Base-by-base conservation (phyloP, 1,140 invertebrate species). In the Leptinotarsa undecemlineata region DNA sequence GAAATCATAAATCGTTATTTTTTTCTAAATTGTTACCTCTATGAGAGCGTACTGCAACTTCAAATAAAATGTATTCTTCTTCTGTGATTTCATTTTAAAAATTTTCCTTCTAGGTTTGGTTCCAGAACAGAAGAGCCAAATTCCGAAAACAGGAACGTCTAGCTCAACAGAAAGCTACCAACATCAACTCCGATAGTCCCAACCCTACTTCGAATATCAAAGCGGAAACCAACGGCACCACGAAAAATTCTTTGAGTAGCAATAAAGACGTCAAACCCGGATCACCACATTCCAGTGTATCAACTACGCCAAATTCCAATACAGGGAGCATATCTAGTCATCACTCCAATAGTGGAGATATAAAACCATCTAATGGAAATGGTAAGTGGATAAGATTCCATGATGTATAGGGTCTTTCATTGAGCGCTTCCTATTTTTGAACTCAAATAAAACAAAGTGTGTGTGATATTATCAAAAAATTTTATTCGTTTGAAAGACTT, bases 41-140 rank as follows among this genome's bases (percentile, higher is more conserved):
- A 11, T 42, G 33, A 42, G 8, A 11, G 33, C 33, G 3, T 11
- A 11, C 8, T 42, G 5, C 4, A 11, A 42, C 33, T 42, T 11
- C 1, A 11, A 42, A 42, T 6, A 42, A 42, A 42, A 42, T 42
- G 8, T 42, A 11, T 42, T 42, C 0, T 15, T 61, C 6, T 2
- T 17, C 5, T n/a, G 14, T 20, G 60, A 61, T 3, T 2, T 4
- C 48, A 47, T 48, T 69, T 13, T 33, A 0, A 68, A 70, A 48
- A n/a, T 20, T 72, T 13, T 72, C n/a, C 20, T 48, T 63, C 4
- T 33, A 97, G 95, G 95, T 97, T 1, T 97, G 96, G 96, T 98
- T 98, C 84, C 96, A 97, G 87, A 98, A 97, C 83, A 87, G 96
- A 63, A 88, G 96, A 57, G 95, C 95, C 1, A 98, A 97, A 85